Conservation (phyloP, 1,140 invertebrate genomes). For the Myzus persicae region DNA sequence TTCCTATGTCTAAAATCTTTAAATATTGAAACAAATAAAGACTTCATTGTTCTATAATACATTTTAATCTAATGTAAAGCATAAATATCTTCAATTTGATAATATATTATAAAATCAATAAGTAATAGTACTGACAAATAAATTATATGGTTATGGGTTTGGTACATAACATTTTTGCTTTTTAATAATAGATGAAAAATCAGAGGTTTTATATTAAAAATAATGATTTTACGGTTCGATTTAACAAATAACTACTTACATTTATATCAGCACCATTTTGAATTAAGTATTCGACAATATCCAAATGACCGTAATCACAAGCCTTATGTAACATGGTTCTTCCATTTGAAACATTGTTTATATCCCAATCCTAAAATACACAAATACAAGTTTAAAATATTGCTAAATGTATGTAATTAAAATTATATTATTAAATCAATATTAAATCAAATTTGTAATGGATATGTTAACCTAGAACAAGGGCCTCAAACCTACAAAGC, state of each 20-base stretch:
- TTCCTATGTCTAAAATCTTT: background rate
- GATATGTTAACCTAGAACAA: background rate
- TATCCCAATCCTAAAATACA: conserved; percentile 21
- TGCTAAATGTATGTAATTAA: background rate
- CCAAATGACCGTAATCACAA: conserved; percentile 54
- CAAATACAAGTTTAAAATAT: background rate
- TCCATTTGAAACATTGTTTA: conserved; percentile 37
- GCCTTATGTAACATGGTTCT: conserved; percentile 53
- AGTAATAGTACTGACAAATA: too few species aligned
- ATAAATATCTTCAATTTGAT: too few species aligned
- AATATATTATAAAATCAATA: too few species aligned
- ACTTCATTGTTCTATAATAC: background rate
- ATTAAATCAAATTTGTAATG: background rate
- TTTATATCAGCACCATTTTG: conserved; percentile 49
- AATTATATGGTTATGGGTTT: background rate
- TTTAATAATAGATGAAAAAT: background rate
- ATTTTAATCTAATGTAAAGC: too few species aligned
- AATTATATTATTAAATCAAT: too few species aligned
- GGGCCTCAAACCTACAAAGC: background rate
- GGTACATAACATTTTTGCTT: too few species aligned
- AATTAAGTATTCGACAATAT: conserved; percentile 52
- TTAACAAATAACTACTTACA: conserved; percentile 15
- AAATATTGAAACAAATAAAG: background rate
- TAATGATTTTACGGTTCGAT: background rate
- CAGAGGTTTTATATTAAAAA: background rate